Percentiles rank a stretch among this genome's conserved stretches.
These are phyloP conservation scores for Pimpla rufipes DNA, from an alignment of 2,888 invertebrate genomes.

Conservation along the genomic window DNA sequence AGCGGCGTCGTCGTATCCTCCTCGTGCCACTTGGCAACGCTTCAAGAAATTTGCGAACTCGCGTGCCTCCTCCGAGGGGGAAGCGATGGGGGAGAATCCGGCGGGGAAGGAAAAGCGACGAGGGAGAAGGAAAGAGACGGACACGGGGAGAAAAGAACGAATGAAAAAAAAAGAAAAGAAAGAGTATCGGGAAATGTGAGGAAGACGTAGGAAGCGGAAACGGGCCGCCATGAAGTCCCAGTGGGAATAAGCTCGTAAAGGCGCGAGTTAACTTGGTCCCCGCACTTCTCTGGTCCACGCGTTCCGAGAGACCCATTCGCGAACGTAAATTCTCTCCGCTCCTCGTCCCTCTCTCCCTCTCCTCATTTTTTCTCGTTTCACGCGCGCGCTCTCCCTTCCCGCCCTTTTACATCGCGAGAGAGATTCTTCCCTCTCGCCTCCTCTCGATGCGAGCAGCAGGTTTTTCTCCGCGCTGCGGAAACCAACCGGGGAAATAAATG, in stretches of 20 bases:
- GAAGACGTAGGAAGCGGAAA: constrained; percentile 65
- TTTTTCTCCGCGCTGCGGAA: constrained; percentile 47
- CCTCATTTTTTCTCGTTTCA: constrained; percentile 25
- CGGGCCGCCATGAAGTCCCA: constrained; percentile 62
- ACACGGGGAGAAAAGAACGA: constrained; percentile 19
- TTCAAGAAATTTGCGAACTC: constrained; percentile 75
- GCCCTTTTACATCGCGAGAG: constrained; percentile 9
- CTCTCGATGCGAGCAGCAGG: constrained; percentile 23
- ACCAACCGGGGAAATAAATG: constrained; percentile 59
- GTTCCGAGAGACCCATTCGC: constrained; percentile 34
- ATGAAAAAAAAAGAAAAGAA: constrained; percentile 24
- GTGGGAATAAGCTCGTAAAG: constrained; percentile 71
- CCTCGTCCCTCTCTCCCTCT: constrained; percentile 22
- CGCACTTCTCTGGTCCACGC: constrained; percentile 62
- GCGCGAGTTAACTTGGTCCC: constrained; percentile 69
- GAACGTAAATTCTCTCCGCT: constrained; percentile 67
- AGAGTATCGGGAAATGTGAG: constrained; percentile 63
- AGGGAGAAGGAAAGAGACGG: constrained; percentile 37
- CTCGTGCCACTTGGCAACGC: constrained; percentile 70
- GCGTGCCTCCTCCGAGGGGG: constrained; percentile 51
- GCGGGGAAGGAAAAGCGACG: constrained; percentile 46
- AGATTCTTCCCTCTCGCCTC: constrained; percentile 29
- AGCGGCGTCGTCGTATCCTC: too few relatives aligned
- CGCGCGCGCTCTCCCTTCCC: constrained; percentile 24
- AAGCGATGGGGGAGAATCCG: constrained; percentile 12